phyloP scores from a whole-genome alignment of 2,797 vertebrate species.

The Cheirogaleus major region DNA sequence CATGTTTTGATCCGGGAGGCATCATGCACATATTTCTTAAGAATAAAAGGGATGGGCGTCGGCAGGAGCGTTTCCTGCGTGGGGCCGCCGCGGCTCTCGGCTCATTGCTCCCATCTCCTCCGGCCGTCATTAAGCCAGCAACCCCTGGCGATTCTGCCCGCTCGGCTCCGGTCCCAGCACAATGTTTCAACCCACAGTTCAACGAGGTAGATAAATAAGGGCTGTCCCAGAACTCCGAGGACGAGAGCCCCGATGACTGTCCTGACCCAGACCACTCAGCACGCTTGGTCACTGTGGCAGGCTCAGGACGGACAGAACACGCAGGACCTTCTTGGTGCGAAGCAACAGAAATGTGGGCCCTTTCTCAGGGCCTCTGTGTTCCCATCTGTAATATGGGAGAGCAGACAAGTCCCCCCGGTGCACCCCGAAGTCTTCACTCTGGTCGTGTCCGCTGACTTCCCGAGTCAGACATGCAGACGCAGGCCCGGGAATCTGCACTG shows the following conservation, averaged over 20 bases:
- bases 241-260: rapidly evolving
- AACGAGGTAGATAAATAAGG: not conserved
- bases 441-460: not conserved
- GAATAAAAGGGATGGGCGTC: rapidly evolving
- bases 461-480: not conserved
- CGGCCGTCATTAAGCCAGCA: not conserved
- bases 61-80: not conserved
- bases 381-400: not conserved
- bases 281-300: rapidly evolving
- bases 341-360: rapidly evolving
- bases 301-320: rapidly evolving
- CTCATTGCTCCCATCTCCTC: not conserved
- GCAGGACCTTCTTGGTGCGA: not conserved
- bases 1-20: not conserved
- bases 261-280: not conserved
- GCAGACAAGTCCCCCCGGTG: not conserved
- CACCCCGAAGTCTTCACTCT: not conserved
- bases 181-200: not conserved
- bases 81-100: not conserved
- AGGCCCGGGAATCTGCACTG: rapidly evolving
- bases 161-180: not conserved
- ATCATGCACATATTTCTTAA: not conserved
- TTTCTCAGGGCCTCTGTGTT: not conserved
- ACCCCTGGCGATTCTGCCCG: not conserved
- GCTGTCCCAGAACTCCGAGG: rapidly evolving